Evolutionary conservation across 2,113 vertebrate genomes (phyloP).

Genomic region (Cathartes aura): DNA sequence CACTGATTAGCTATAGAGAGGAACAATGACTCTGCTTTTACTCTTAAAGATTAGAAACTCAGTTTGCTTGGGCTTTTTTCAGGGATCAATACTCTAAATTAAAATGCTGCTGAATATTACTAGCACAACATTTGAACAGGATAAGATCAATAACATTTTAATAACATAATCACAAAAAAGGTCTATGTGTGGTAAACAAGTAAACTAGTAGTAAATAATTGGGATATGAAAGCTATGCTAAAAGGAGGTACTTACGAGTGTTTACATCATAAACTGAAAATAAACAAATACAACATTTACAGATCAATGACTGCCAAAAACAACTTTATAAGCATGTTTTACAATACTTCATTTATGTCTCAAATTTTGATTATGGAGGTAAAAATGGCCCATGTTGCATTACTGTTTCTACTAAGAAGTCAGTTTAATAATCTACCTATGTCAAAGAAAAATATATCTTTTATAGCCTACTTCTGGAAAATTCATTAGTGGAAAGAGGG

Average conservation of each 20-base stretch:
- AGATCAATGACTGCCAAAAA: background rate
- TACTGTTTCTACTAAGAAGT: background rate
- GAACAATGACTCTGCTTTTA: background rate
- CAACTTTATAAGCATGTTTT: background rate
- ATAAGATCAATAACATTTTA: background rate
- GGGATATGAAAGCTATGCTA: background rate
- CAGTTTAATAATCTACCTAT: background rate
- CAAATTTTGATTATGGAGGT: background rate
- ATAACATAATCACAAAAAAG: background rate
- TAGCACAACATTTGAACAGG: background rate
- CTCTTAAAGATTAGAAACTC: background rate
- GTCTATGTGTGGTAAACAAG: background rate
- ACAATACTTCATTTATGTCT: background rate
- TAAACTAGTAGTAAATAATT: background rate
- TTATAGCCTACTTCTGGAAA: background rate
- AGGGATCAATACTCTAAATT: background rate
- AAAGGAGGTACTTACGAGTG: background rate
- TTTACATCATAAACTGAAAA: background rate
- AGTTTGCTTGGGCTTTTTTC: background rate
- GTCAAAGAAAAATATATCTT: background rate
- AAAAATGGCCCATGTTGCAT: background rate
- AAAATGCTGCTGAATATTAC: background rate
- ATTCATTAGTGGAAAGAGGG: background rate
- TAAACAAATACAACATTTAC: background rate
- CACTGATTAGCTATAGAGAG: background rate